These are phyloP conservation scores for Porites divaricata DNA, from an alignment of 92 coral and sea anemone genomes.

Conservation along the genomic window DNA sequence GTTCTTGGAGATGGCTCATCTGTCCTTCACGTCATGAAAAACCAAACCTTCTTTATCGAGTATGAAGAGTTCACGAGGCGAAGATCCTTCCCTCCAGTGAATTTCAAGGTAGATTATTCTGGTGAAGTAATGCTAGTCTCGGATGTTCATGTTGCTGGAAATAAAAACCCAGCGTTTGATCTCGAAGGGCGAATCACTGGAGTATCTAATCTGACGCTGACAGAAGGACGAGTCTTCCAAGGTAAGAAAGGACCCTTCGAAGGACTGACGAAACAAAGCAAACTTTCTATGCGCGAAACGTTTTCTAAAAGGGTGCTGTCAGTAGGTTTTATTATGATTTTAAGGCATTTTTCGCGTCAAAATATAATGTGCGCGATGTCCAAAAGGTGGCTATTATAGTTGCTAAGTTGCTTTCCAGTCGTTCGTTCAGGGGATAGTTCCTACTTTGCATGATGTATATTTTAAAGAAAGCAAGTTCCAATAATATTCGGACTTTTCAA, in stretches of 20 bases:
- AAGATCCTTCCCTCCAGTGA: conserved; percentile 93
- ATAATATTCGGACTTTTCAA: background rate
- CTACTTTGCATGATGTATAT: too few relatives aligned
- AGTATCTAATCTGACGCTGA: conserved; percentile 86
- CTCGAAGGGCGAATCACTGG: conserved; percentile 89
- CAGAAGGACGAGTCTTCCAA: conserved; percentile 55
- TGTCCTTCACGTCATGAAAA: conserved; percentile 69
- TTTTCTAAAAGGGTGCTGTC: too few relatives aligned
- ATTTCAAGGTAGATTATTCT: conserved; percentile 83
- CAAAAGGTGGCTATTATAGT: too few relatives aligned
- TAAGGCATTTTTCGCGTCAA: too few relatives aligned
- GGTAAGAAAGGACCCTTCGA: background rate
- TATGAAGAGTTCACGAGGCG: conserved; percentile 92
- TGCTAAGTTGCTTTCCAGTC: too few relatives aligned
- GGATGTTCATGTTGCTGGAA: conserved; percentile 91
- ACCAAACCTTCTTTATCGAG: conserved; percentile 89
- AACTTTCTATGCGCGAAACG: too few relatives aligned
- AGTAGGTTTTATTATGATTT: too few relatives aligned
- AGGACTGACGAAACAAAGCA: background rate
- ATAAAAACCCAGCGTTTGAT: conserved; percentile 76
- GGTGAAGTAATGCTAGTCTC: conserved; percentile 90
- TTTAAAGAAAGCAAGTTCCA: too few relatives aligned
- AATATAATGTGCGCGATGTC: too few relatives aligned
- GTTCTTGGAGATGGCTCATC: conserved; percentile 93
- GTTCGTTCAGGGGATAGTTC: too few relatives aligned